These are phyloP conservation scores for Mus caroli DNA, from an alignment of 2,797 vertebrate genomes.

Conservation along the genomic window DNA sequence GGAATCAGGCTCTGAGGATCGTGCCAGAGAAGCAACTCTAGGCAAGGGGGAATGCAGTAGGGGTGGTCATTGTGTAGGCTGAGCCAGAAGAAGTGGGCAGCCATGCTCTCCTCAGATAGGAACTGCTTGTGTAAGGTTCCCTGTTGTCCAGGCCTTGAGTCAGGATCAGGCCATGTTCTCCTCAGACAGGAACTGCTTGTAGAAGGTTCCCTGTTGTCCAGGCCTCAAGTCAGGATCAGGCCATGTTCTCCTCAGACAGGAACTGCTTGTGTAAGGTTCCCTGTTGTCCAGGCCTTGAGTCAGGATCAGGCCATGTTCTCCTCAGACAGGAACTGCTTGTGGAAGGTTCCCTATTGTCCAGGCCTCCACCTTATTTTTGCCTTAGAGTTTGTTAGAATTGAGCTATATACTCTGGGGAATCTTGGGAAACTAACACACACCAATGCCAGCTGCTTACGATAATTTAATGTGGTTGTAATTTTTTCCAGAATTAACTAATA, in stretches of 20 bases:
- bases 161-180: neutral
- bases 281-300: no score
- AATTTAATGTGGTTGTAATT: neutral
- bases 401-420: neutral
- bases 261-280: no score
- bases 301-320: no score
- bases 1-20: conserved; percentile 81
- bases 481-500: conserved; percentile 29
- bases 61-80: conserved; percentile 85
- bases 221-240: neutral
- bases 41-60: conserved; percentile 79
- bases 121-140: conserved; percentile 82
- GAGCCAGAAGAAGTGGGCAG: conserved; percentile 82
- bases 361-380: conserved; percentile 31
- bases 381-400: conserved; percentile 12
- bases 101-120: conserved; percentile 85
- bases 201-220: conserved; percentile 69
- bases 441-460: neutral
- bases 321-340: no score
- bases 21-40: conserved; percentile 81
- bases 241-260: no score
- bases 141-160: conserved; percentile 51
- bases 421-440: neutral
- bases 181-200: no score
- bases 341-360: no score